Base-by-base conservation (phyloP, 2,888 invertebrate species). In the Drepana falcataria region DNA sequence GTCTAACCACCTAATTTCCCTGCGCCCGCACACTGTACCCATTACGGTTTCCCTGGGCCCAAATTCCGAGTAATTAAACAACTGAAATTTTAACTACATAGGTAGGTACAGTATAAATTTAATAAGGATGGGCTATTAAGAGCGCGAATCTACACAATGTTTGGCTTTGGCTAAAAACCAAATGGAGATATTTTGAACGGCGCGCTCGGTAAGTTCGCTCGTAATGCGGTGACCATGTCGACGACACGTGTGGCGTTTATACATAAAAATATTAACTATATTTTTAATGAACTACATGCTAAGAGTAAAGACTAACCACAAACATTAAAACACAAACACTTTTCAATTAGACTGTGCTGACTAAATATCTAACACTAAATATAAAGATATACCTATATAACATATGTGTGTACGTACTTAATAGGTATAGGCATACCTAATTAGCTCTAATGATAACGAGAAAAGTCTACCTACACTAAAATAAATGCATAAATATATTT, bases 11-110 rank as follows among this genome's bases (percentile, higher is more conserved):
- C 81, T 83, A 82, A 84, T 84, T 86, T 71, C 61, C 69, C 72
- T 65, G 65, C 66, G 75, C 71, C 77, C 75, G 77, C 79, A 77
- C 80, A 73, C 68, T 69, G 75, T 58, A 65, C 69, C 79, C 77
- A 81, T 86, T 85, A 74, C 78, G 75, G 87, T 83, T 80, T 61
- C 75, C 81, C 81, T 71, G 78, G 76, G 74, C 83, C 82, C 79
- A 79, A 87, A 87, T 86, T 86, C 80, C 79, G 73, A 77, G 82
- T 82, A 88, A 88, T 90, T 89, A 87, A 89, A 88, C 88, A 83
- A 84, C 83, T 86, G 85, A 87, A 87, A 88, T 85, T 85, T 87
- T 87, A 86, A 86, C 86, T 79, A 82, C 79, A 21, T 21, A 21
- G 21, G 71, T 21, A 21, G 21, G 71, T 81, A 83, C 83, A 78